Percentiles rank a stretch among this genome's conserved stretches.
phyloP scores from a whole-genome alignment of 2,888 invertebrate species.

The Conomelus anceps region DNA sequence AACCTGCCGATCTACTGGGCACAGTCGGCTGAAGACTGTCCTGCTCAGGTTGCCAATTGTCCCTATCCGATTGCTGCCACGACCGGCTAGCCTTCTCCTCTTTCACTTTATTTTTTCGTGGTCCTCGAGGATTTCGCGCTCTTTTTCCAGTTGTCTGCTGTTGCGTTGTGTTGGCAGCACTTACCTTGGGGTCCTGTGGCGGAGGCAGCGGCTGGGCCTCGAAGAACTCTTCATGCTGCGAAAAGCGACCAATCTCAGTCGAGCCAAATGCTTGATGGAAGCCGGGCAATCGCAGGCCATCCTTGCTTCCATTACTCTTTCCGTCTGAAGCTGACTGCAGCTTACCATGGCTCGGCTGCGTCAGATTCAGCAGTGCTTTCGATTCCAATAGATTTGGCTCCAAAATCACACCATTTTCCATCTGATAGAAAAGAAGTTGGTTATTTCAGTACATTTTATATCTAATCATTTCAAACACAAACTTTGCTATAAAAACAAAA shows the following conservation, averaged over 20 bases:
- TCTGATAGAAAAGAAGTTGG: neutral
- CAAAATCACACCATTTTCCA: neutral
- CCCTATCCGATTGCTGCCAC: slow-evolving; percentile 20
- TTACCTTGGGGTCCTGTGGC: slow-evolving; percentile 26
- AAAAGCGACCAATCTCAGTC: slow-evolving; percentile 78
- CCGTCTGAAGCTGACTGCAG: neutral
- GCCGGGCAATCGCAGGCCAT: slow-evolving; percentile 34
- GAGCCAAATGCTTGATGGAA: slow-evolving; percentile 82
- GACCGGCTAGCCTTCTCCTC: neutral
- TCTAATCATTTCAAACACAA: neutral
- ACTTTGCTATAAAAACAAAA: neutral
- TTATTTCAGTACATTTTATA: neutral
- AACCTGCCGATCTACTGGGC: slow-evolving; percentile 19
- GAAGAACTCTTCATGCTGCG: slow-evolving; percentile 57
- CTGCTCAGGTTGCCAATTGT: slow-evolving; percentile 2
- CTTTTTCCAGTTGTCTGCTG: neutral
- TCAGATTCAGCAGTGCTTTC: neutral
- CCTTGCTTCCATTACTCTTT: slow-evolving; percentile 22
- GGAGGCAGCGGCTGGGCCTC: slow-evolving; percentile 30
- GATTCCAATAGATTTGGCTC: neutral
- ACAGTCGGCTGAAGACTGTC: slow-evolving; percentile 6
- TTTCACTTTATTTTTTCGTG: slow-evolving; percentile 16
- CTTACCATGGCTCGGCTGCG: neutral
- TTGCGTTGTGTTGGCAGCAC: slow-evolving; percentile 3
- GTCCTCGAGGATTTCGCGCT: slow-evolving; percentile 15